phyloP scores from a whole-genome alignment of 2,888 invertebrate genomes.

The Ischnus inquisitorius region DNA sequence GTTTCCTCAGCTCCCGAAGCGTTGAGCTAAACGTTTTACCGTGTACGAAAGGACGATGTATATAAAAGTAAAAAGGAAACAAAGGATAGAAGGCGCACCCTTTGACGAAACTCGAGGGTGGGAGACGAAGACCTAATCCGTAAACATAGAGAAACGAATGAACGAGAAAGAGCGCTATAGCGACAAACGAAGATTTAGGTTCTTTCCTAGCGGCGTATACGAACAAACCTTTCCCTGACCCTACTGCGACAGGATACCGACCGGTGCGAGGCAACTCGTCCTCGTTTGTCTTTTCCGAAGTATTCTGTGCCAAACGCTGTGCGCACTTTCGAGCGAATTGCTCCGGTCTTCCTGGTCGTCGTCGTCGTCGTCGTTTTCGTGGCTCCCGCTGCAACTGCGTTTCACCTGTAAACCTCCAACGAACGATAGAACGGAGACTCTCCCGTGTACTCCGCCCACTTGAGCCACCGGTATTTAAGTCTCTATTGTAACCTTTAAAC shows the following conservation, averaged over 20 bases:
- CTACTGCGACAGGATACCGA: constrained; percentile 6
- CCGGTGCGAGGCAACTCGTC: constrained; percentile 1
- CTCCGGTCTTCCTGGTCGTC: constrained; percentile 21
- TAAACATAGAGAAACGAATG: constrained; percentile 58
- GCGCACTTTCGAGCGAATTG: constrained; percentile 36
- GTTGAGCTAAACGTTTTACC: background rate
- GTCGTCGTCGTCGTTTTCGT: constrained; percentile 12
- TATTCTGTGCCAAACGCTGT: constrained; percentile 12
- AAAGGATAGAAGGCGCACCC: constrained; percentile 39
- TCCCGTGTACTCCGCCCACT: constrained; percentile 54
- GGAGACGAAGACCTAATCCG: constrained; percentile 58
- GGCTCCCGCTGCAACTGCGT: constrained; percentile 39
- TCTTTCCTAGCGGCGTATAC: constrained; percentile 40
- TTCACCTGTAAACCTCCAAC: constrained; percentile 62
- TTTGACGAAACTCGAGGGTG: constrained; percentile 33
- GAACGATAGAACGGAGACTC: constrained; percentile 9
- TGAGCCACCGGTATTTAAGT: constrained; percentile 73
- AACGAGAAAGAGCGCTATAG: constrained; percentile 10
- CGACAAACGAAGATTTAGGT: constrained; percentile 45
- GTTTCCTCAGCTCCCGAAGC: constrained; percentile 25
- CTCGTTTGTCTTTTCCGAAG: constrained; percentile 37
- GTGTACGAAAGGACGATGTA: constrained; percentile 6
- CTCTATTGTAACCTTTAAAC: constrained; percentile 79
- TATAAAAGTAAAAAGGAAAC: constrained; percentile 40
- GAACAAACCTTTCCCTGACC: constrained; percentile 23